Conservation (phyloP, 2,797 vertebrate species). For the Morelia viridis region DNA sequence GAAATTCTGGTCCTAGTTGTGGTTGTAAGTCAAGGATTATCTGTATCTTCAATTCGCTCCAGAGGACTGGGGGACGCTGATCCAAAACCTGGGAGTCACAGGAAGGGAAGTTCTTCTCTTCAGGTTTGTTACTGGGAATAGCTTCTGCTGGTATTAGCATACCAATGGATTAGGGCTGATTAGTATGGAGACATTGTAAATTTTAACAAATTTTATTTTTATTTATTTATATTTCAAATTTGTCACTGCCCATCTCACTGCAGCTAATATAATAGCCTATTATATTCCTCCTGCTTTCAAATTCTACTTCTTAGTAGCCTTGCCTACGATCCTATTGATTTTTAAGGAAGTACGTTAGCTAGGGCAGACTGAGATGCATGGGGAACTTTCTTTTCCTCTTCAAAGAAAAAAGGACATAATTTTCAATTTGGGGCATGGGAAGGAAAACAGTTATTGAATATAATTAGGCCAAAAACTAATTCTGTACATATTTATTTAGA, state of each 20-base stretch:
- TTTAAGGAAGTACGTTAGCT: neutral
- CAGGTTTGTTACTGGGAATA: neutral
- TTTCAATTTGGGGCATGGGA: neutral
- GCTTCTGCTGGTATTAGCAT: neutral
- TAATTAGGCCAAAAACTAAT: neutral
- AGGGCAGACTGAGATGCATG: neutral
- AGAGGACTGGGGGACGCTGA: neutral
- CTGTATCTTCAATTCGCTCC: neutral
- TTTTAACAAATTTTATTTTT: neutral
- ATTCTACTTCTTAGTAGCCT: neutral
- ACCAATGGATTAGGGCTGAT: neutral
- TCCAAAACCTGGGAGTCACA: neutral
- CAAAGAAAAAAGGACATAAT: neutral
- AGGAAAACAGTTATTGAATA: neutral
- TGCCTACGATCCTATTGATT: neutral
- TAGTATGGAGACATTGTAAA: neutral
- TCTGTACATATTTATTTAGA: neutral
- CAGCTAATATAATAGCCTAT: neutral
- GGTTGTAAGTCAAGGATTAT: no score
- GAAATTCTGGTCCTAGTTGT: no score
- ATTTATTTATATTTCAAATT: no score
- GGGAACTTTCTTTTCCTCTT: neutral
- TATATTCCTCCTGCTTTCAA: neutral
- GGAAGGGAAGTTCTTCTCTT: neutral
- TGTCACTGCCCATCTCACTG: no score